Evolutionary conservation across 2,797 vertebrate species (phyloP).

Genomic region (Galaxias olidus): DNA sequence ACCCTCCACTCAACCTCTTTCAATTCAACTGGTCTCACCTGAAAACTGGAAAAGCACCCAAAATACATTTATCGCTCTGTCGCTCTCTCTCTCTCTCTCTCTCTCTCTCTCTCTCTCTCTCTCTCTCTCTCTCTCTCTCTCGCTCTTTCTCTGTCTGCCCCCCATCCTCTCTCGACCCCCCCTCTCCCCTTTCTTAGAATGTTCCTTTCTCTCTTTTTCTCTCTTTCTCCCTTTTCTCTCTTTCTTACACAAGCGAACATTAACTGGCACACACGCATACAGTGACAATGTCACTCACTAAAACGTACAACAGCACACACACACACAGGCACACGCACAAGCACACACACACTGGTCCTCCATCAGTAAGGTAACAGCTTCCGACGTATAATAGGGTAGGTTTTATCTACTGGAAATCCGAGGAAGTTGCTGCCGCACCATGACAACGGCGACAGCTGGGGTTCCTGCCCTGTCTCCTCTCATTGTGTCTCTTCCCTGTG

Average conservation of each 20-base stretch:
- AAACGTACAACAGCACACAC: too few species aligned
- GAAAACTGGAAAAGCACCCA: conserved; percentile 42
- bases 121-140: too few species aligned
- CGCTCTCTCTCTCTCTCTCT: too few species aligned
- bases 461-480: conserved; percentile 61
- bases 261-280: neutral
- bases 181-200: too few species aligned
- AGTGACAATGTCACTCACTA: neutral
- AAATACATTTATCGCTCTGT: conserved; percentile 12
- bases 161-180: too few species aligned
- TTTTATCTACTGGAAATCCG: conserved; percentile 59
- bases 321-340: neutral
- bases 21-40: conserved; percentile 39
- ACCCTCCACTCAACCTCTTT: conserved; percentile 65
- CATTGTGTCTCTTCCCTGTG: conserved; percentile 45
- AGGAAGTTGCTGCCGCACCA: conserved; percentile 57
- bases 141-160: too few species aligned
- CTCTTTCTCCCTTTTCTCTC: too few species aligned
- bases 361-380: conserved; percentile 27
- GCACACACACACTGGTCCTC: conserved; percentile 1
- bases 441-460: conserved; percentile 47
- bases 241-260: neutral
- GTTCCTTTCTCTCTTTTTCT: too few species aligned
- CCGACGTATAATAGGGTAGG: neutral
- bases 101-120: too few species aligned